phyloP scores from a whole-genome alignment of 2,797 vertebrate species.

The Rhynchotus rufescens region DNA sequence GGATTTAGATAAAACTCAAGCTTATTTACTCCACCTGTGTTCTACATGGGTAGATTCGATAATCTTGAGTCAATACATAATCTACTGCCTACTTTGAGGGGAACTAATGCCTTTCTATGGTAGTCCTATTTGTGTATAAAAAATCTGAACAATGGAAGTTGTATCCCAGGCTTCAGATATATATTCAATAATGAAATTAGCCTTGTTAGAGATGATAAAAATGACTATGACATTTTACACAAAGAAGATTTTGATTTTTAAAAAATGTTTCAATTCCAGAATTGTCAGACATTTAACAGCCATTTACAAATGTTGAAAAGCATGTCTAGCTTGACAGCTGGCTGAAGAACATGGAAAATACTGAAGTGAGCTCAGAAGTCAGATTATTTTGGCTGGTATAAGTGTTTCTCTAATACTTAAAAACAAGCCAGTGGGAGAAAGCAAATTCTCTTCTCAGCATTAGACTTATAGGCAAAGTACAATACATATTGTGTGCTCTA shows the following conservation, averaged over 20 bases:
- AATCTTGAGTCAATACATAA: not conserved
- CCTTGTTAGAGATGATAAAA: not conserved
- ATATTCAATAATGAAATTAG: not conserved
- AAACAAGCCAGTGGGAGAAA: conserved; percentile 20
- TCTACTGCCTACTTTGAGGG: not conserved
- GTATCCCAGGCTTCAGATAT: not conserved
- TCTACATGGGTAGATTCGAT: not conserved
- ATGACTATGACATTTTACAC: not conserved
- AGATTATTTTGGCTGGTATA: conserved; percentile 27
- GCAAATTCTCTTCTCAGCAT: not conserved
- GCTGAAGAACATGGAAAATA: conserved; percentile 16
- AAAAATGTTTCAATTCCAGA: not conserved
- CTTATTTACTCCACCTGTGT: not conserved
- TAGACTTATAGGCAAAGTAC: not conserved
- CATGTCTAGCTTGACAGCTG: not conserved
- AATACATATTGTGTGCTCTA: not conserved
- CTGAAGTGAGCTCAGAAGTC: not conserved
- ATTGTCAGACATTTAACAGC: not conserved
- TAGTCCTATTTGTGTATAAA: not conserved
- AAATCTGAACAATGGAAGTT: not conserved
- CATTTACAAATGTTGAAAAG: conserved; percentile 9
- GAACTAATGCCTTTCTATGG: not conserved
- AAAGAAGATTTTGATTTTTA: not conserved
- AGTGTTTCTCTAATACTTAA: conserved; percentile 25
- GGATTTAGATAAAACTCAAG: not conserved